These are phyloP conservation scores for Nomada flava DNA, from an alignment of 2,888 invertebrate genomes.

Conservation along the genomic window DNA sequence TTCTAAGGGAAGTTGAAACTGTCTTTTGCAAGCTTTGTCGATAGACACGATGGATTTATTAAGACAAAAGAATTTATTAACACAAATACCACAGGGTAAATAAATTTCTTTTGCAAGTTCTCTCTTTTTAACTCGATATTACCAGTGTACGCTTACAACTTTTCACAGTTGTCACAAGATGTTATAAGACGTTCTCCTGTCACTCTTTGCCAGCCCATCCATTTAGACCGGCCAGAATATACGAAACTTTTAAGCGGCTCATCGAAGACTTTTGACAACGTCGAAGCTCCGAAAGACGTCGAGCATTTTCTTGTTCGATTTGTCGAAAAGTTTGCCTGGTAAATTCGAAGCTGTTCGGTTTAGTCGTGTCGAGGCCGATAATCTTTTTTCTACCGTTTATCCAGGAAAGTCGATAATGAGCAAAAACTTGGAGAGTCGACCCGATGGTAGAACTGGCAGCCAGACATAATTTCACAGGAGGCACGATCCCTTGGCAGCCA, in stretches of 20 bases:
- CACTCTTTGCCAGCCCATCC: constrained; percentile 22
- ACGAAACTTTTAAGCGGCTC: constrained; percentile 27
- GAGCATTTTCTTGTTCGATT: not conserved
- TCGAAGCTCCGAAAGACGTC: not conserved
- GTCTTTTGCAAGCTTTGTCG: not conserved
- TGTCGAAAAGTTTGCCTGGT: constrained; percentile 34
- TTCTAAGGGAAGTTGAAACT: not conserved
- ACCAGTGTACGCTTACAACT: not conserved
- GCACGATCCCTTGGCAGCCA: not conserved
- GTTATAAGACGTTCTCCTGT: not conserved
- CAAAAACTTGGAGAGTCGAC: constrained; percentile 6
- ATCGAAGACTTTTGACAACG: constrained; percentile 12
- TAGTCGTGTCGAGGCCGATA: not conserved
- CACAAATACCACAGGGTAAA: not conserved
- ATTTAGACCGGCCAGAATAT: constrained; percentile 29
- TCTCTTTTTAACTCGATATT: no score
- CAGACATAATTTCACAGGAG: constrained; percentile 16
- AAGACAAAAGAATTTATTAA: not conserved
- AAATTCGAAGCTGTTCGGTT: not conserved
- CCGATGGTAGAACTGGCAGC: constrained; percentile 16
- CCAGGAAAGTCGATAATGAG: not conserved
- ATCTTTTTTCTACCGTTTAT: constrained; percentile 21
- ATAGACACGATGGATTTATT: not conserved
- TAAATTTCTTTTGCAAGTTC: no score
- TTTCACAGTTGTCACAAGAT: not conserved